A percentile compares a stretch with the other conserved stretches of the same genome.
These are phyloP conservation scores for Orientallactaga bullata DNA, from an alignment of 2,113 vertebrate species.

Conservation along the genomic window DNA sequence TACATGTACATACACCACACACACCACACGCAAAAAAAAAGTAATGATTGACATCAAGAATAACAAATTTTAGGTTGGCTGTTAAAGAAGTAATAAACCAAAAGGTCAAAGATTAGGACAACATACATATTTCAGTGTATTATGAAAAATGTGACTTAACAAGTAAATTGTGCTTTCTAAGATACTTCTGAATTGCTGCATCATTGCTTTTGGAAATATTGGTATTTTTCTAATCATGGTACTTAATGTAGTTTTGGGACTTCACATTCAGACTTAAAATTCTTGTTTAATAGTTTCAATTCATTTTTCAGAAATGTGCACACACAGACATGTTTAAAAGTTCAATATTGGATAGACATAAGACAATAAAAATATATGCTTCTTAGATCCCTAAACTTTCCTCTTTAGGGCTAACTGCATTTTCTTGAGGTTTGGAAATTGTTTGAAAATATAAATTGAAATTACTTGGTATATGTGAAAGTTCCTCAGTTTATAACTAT, in stretches of 20 bases:
- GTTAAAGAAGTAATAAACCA: not conserved
- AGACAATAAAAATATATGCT: not conserved
- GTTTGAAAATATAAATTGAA: constrained; percentile 79
- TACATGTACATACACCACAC: no score
- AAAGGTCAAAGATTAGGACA: not conserved
- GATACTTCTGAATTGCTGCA: constrained; percentile 28
- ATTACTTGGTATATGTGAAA: constrained; percentile 66
- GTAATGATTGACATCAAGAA: not conserved
- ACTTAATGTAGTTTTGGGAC: constrained; percentile 57
- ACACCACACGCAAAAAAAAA: not conserved
- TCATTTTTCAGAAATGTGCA: not conserved
- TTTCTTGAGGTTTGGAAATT: constrained; percentile 62
- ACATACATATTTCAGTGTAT: constrained; percentile 49
- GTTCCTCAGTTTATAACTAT: constrained; percentile 69
- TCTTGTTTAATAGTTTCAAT: constrained; percentile 36
- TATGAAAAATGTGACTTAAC: constrained; percentile 45
- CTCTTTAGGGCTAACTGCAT: not conserved
- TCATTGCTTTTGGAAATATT: constrained; percentile 39
- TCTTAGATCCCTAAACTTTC: not conserved
- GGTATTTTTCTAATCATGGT: constrained; percentile 42
- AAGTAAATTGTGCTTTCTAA: constrained; percentile 68
- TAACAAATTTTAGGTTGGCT: not conserved
- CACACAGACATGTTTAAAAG: not conserved
- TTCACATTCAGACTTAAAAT: constrained; percentile 60
- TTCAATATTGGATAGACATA: not conserved